Conservation (phyloP, 2,888 invertebrate genomes). For the Torymus aiolomorphi region DNA sequence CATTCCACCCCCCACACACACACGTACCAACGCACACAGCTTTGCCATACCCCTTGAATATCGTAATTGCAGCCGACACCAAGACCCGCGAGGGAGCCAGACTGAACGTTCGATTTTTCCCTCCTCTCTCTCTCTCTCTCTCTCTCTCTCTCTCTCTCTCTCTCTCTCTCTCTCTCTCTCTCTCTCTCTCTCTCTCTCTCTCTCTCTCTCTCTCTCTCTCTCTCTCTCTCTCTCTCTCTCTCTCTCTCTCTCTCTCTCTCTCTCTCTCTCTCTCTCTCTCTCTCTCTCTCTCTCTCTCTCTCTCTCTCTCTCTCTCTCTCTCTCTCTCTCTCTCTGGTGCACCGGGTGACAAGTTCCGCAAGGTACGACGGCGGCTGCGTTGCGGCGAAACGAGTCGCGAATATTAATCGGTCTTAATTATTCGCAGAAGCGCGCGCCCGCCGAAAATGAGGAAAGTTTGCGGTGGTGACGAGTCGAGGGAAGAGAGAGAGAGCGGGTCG, state of each 20-base stretch:
- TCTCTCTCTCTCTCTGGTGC: neutral
- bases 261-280: too few relatives aligned
- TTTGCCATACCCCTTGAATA: conserved; percentile 6
- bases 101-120: conserved; percentile 50
- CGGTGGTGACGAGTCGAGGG: conserved; percentile 27
- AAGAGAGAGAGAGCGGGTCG: conserved; percentile 28
- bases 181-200: too few relatives aligned
- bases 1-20: too few relatives aligned
- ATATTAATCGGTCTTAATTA: conserved; percentile 73
- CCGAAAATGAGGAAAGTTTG: conserved; percentile 55
- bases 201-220: too few relatives aligned
- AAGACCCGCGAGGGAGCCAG: conserved; percentile 25
- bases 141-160: too few relatives aligned
- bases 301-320: too few relatives aligned
- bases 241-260: too few relatives aligned
- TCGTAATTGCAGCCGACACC: conserved; percentile 55
- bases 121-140: too few relatives aligned
- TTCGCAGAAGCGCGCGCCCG: conserved; percentile 60
- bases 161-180: too few relatives aligned
- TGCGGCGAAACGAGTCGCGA: conserved; percentile 65
- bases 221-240: too few relatives aligned
- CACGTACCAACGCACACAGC: neutral
- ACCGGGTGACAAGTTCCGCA: neutral
- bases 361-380: conserved; percentile 1
- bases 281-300: too few relatives aligned